These are phyloP conservation scores for Elanus axillaris DNA, from an alignment of 2,113 vertebrate genomes.

Conservation along the genomic window DNA sequence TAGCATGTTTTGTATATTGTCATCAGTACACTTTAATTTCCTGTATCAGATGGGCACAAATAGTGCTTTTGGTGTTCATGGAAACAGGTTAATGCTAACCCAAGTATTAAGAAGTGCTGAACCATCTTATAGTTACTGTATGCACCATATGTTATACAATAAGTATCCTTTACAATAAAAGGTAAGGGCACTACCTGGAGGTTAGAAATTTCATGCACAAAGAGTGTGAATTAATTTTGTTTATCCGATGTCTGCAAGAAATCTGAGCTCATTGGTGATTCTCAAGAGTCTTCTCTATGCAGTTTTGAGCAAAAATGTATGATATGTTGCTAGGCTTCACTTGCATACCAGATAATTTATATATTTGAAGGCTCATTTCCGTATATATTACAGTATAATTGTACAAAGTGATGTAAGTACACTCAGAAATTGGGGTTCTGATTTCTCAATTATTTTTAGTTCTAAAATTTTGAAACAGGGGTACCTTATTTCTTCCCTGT, in stretches of 20 bases:
- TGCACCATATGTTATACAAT: accelerated
- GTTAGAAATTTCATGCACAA: neutral
- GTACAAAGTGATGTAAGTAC: neutral
- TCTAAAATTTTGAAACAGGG: neutral
- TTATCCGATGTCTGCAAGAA: neutral
- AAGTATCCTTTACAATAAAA: neutral
- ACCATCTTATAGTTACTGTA: neutral
- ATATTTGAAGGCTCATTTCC: neutral
- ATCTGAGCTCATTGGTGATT: neutral
- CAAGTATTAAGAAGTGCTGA: neutral
- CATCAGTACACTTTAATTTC: neutral
- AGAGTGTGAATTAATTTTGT: neutral
- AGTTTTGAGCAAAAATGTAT: neutral
- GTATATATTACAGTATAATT: neutral
- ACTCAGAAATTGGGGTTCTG: neutral
- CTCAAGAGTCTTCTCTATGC: neutral
- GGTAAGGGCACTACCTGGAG: neutral
- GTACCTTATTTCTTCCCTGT: neutral
- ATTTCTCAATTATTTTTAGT: neutral
- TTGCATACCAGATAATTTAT: neutral
- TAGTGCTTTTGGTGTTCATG: neutral
- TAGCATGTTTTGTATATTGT: neutral
- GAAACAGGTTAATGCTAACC: neutral
- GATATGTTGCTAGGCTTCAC: neutral
- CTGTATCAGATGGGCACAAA: neutral